Base-by-base conservation (phyloP, 2,113 vertebrate species). In the Danionella cerebrum region DNA sequence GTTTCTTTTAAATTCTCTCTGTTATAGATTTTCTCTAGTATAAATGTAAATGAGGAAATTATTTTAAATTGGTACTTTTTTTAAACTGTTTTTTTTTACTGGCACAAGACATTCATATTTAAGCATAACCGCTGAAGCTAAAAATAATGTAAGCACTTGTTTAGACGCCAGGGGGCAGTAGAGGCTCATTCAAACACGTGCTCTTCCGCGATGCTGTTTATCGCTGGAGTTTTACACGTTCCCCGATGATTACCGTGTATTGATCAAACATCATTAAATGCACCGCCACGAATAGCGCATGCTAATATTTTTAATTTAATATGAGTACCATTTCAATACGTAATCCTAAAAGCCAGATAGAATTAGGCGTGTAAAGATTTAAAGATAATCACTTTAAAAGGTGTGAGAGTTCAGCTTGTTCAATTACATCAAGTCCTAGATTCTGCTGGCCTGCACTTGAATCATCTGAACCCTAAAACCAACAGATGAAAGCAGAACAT, bases 401-500 rank as follows among this genome's bases (percentile, higher is more conserved):
- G 80, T 88, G 82, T 63, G 83, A 91, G 75, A 89, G 90, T 5
- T 88, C 85, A 69, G 89, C 89, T 77, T 89, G 71, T 0, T 84
- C 89, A 35, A 84, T 89, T 62, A 88, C 90, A 72, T 92, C 35
- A 27, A 24, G 50, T 9, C 31, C 18, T 31, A 57, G 52, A 48
- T 35, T 21, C 33, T 48, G 16, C 79, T 96, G 65, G 89, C 89
- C 0, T 96, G 96, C 79, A 94, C 93, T 62, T 97, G 79, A 93
- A 97, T 9, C 90, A 94, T 48, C 85, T 92, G 80, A 98, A 98
- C 72, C 94, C 94, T 0, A 91, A 91, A 68, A 90, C 95, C 76
- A 87, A 91, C 0, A 93, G 96, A 69, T 97, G 94, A 94, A 91
- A 93, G 59, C 84, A 87, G 41, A 93, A 98, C 72, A 84, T 93